Evolutionary conservation across 2,888 invertebrate species (phyloP), one percentile per base, ranked within the genome.

Genomic region (Teleogryllus oceanicus): DNA sequence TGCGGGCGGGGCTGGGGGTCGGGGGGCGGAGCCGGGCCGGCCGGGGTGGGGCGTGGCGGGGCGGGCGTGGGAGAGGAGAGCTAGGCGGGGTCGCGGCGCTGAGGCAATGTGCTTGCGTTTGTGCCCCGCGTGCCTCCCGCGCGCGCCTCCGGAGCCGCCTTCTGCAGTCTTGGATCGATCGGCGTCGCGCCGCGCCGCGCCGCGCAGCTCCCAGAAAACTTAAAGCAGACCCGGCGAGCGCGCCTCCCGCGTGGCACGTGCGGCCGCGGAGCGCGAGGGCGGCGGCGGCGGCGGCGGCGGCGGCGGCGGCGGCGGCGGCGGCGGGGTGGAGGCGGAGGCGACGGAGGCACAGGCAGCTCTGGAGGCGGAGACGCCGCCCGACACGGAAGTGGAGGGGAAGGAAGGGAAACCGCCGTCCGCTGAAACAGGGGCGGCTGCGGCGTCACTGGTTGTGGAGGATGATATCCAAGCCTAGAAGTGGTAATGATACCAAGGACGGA

Each of bases 181-280:
- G 62, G 62, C 62, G 62, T 62, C 18, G 62, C 62, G 12, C 62
- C 62, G 62, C 62, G 12, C 62, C 62, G 62, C 62, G 12, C 62
- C 62, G 62, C 62, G 12, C 62, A 62, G 62, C 62, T 2, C 62
- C 62, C 62, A 62, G 62, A 62, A 62, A 62, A 62, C 62, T 62
- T 62, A 62, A 62, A 62, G 62, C 62, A 62, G 62, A 62, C 62
- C 62, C 62, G 62, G 62, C 62, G 62, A 62, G 18, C 62, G 62
- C 62, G 62, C 18, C 12, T 62, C 62, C 62, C 62, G 18, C 62
- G 62, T 18, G 18, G 62, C 62, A 62, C 62, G 62, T 62, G 62
- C 62, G 62, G 16, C 62, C 62, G 62, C 18, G 62, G 18, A 18
- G 16, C 16, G 62, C 62, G 62, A 62, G 62, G 18, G 62, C 16